Conservation (phyloP, 2,888 invertebrate species). For the Orthosia gracilis region DNA sequence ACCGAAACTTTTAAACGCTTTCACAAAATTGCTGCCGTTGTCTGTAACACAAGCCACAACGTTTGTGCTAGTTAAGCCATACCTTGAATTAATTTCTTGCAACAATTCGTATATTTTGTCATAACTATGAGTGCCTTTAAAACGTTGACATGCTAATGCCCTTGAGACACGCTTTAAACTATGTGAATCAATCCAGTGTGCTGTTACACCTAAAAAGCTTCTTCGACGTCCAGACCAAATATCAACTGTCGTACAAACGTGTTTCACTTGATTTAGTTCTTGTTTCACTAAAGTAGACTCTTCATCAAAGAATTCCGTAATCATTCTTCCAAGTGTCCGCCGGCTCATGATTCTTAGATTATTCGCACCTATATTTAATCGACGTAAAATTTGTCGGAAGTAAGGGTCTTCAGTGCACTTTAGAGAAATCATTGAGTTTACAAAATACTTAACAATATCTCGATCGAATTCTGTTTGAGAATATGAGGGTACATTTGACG, state of each 20-base stretch:
- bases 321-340: conserved; percentile 24
- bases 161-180: conserved; percentile 35
- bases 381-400: conserved; percentile 29
- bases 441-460: conserved; percentile 41
- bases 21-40: conserved; percentile 51
- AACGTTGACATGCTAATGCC: conserved; percentile 46
- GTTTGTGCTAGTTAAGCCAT: conserved; percentile 35
- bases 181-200: conserved; percentile 49
- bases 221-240: conserved; percentile 47
- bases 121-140: conserved; percentile 46
- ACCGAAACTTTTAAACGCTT: conserved; percentile 47
- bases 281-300: conserved; percentile 23
- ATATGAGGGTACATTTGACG: conserved; percentile 25
- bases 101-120: conserved; percentile 37
- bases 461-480: conserved; percentile 41
- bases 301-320: conserved; percentile 24
- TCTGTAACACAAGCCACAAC: conserved; percentile 40
- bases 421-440: conserved; percentile 42
- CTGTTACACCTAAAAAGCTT: conserved; percentile 54
- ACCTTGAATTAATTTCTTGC: conserved; percentile 36
- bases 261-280: conserved; percentile 32
- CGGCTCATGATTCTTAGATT: conserved; percentile 33
- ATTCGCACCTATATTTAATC: conserved; percentile 27
- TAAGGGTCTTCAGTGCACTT: conserved; percentile 36
- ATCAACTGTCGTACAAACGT: conserved; percentile 42